A percentile compares a stretch with the other conserved stretches of the same genome.
These are phyloP conservation scores for Sarcophaga bullata DNA, from an alignment of 1,140 invertebrate genomes.

Conservation along the genomic window DNA sequence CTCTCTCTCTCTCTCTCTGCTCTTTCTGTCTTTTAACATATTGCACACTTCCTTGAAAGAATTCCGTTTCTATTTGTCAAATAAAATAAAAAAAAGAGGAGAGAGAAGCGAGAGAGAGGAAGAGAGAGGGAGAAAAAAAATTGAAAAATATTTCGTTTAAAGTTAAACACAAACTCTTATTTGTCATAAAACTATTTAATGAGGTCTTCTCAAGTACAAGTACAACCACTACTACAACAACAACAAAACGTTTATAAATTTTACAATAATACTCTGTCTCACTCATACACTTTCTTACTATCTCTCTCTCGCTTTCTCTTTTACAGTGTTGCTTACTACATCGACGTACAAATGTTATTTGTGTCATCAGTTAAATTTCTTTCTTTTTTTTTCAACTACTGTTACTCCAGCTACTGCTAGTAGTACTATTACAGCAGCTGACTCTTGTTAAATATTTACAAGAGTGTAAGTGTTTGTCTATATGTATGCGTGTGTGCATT, in stretches of 20 bases:
- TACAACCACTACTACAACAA: background rate
- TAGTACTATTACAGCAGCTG: background rate
- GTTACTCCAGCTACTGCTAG: no score
- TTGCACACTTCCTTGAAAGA: background rate
- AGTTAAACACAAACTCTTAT: background rate
- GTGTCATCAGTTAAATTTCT: background rate
- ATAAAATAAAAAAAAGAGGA: no score
- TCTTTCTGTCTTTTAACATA: background rate
- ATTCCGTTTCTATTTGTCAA: background rate
- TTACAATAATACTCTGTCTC: no score
- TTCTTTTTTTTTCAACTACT: background rate
- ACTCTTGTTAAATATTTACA: constrained; percentile 20
- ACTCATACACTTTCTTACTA: no score
- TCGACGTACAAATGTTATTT: background rate
- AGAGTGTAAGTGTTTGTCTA: background rate
- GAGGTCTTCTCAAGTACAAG: background rate
- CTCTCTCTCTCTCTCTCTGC: background rate
- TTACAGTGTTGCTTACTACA: background rate
- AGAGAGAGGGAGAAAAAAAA: no score
- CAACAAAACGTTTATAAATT: no score
- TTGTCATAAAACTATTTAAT: constrained; percentile 25
- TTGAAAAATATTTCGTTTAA: no score
- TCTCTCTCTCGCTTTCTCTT: background rate
- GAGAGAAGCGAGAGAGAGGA: no score
- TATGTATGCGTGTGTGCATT: no score